Evolutionary conservation across 2,113 vertebrate species (phyloP), one percentile per base, ranked within the genome.

Genomic region (Siphamia tubifer): DNA sequence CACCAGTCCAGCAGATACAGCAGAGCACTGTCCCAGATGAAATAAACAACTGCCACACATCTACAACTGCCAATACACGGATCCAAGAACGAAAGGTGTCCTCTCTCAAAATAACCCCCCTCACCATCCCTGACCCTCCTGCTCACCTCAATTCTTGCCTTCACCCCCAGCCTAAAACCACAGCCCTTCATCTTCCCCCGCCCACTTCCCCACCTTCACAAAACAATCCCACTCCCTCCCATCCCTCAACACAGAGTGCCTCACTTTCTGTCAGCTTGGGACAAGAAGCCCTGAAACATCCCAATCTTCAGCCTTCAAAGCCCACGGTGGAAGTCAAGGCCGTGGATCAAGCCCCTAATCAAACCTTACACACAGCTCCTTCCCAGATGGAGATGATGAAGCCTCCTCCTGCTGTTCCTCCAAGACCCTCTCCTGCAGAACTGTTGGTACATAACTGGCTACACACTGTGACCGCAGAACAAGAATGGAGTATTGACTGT

Each of bases 211-310:
- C 65, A 11, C 54, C 77, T 42, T 55, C 78, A 38, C 82, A 60
- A 32, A 70, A 7, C 4, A 20, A 27, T 48, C 74, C 70, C 20
- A 61, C 62, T 40, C 10, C 45, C 25, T 48, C 62, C 34, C 65
- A 67, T 12, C 27, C 89, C 71, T 82, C 82, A 73, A 84, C 71
- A 75, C 94, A 94, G 91, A 93, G 88, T 63, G 88, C 94, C 34
- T 95, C 92, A 64, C 81, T 95, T 72, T 94, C 94, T 67, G 52
- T 96, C 87, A 93, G 91, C 79, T 89, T 95, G 92, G 90, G 87
- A 84, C 82, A 92, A 13, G 79, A 88, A 74, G 85, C 82, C 79
- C 72, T 66, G 35, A 84, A 91, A 85, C 82, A 53, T 87, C 85
- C 15, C 15, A 68, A 79, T 19, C 44, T 16, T 25, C 64, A n/a